A percentile compares a stretch with the other conserved stretches of the same genome.
Evolutionary conservation across 2,113 vertebrate genomes (phyloP).

Genomic region (Microtus ochrogaster): DNA sequence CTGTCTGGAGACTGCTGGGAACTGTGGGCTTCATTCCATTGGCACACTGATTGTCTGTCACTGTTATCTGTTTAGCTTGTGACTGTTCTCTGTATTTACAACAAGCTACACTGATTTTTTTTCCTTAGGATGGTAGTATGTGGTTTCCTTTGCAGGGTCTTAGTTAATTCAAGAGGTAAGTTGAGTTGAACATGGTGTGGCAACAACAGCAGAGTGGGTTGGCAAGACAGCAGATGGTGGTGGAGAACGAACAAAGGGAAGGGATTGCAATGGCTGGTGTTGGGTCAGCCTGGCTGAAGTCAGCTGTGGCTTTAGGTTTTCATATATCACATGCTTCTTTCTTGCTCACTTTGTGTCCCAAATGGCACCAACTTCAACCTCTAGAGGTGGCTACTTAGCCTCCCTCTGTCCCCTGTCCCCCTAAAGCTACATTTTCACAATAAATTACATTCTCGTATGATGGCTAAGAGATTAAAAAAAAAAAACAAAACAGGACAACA

Average conservation of each 20-base stretch:
- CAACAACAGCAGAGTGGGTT: background rate
- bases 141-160: background rate
- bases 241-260: background rate
- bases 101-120: background rate
- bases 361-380: background rate
- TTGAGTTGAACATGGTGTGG: background rate
- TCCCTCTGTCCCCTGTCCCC: background rate
- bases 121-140: background rate
- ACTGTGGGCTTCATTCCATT: background rate
- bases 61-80: background rate
- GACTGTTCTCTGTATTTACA: background rate
- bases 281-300: fast-evolving
- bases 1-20: background rate
- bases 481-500: background rate
- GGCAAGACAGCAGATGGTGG: background rate
- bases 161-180: background rate
- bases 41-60: background rate
- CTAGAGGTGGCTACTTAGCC: background rate
- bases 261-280: background rate
- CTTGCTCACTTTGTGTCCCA: fast-evolving
- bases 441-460: background rate
- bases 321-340: background rate
- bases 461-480: background rate
- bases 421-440: background rate
- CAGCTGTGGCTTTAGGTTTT: fast-evolving